Percentiles rank a stretch among this genome's conserved stretches.
These are phyloP conservation scores for Pogonomyrmex californicus DNA, from an alignment of 1,140 invertebrate species.

Conservation along the genomic window DNA sequence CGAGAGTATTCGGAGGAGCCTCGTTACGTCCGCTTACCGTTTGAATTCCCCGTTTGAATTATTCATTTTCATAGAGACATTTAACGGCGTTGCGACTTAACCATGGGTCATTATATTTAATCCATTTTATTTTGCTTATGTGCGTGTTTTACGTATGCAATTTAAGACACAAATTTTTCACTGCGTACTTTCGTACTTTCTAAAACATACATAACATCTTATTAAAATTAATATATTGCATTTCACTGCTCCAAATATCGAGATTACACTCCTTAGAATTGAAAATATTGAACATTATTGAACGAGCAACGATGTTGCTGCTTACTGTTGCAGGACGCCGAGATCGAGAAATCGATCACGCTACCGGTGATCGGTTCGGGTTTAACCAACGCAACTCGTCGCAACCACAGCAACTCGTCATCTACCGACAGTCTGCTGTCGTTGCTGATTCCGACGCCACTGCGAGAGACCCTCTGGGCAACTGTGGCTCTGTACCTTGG, in stretches of 20 bases:
- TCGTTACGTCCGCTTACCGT: background rate
- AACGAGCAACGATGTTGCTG: background rate
- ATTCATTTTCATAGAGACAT: conserved; percentile 10
- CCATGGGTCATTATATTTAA: background rate
- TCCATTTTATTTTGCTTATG: background rate
- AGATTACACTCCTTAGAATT: background rate
- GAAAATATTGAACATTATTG: background rate
- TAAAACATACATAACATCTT: background rate
- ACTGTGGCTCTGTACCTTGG: conserved; percentile 85
- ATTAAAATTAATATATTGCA: no score
- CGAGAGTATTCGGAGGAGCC: conserved; percentile 23
- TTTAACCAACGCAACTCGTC: conserved; percentile 67
- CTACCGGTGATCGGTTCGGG: conserved; percentile 80
- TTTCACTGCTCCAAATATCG: background rate
- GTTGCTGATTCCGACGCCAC: conserved; percentile 83
- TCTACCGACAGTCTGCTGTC: conserved; percentile 83
- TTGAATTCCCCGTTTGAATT: no score
- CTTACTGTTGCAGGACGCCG: conserved; percentile 82
- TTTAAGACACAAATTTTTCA: background rate
- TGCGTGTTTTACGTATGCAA: background rate
- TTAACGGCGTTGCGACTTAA: conserved; percentile 1
- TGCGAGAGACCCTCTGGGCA: conserved; percentile 85
- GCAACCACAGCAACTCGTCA: conserved; percentile 74
- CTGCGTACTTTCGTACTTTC: background rate
- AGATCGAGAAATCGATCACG: conserved; percentile 82